Evolutionary conservation across 2,797 vertebrate genomes (phyloP).

Genomic region (Tauraco hartlaubi): DNA sequence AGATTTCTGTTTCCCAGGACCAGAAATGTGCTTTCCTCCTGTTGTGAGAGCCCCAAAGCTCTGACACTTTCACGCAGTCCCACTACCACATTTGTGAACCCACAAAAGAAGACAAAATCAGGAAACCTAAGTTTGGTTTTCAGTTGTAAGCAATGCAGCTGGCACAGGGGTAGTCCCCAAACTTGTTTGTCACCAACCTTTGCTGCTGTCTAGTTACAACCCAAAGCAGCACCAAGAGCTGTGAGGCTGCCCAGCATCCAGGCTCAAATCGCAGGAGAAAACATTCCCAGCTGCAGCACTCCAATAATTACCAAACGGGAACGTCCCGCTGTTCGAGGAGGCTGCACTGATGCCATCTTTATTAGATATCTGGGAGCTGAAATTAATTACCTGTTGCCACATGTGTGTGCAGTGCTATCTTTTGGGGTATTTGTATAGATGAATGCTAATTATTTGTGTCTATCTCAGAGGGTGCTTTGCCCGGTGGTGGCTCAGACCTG

Average conservation of each 20-base stretch:
- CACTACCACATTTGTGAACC: neutral
- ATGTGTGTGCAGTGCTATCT: neutral
- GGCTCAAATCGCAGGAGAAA: fast-evolving
- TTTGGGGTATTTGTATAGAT: neutral
- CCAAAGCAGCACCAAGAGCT: neutral
- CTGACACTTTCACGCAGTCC: neutral
- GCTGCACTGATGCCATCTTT: neutral
- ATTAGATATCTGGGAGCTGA: neutral
- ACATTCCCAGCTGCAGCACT: neutral
- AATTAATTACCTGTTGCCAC: neutral
- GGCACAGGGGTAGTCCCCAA: neutral
- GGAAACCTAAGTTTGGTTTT: neutral
- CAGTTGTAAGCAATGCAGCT: neutral
- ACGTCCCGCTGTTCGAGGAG: fast-evolving
- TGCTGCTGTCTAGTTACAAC: neutral
- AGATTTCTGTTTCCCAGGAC: neutral
- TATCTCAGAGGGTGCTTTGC: neutral
- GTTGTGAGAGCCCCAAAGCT: neutral
- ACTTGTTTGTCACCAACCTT: neutral
- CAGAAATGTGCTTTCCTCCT: neutral
- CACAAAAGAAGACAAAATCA: neutral
- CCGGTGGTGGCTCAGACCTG: neutral
- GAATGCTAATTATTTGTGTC: neutral
- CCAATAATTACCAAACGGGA: neutral
- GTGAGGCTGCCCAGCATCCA: neutral